Evolutionary conservation across 1,140 invertebrate genomes (phyloP), one percentile per base, ranked within the genome.

Genomic region (Cryptotermes secundus): DNA sequence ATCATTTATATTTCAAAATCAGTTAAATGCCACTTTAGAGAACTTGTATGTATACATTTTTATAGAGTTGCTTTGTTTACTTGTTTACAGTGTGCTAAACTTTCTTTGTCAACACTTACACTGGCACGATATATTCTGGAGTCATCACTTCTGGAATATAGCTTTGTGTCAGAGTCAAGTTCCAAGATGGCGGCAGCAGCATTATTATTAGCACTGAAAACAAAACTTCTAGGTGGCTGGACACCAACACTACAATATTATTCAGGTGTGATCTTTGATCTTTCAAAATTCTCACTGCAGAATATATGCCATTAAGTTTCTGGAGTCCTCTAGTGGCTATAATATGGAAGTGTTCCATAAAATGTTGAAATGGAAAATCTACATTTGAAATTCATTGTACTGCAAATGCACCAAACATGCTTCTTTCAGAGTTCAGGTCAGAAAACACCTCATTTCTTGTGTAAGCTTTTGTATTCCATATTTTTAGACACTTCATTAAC

Each of bases 61-160:
- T 82, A 22, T 42, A 85, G 38, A 82, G 83, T 80, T 85, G 83
- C 84, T 81, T 79, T 24, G 31, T 36, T 72, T 85, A 3, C 24
- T 83, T 36, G 86, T 90, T 38, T 91, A 86, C 87, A 97, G 96
- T 97, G 96, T 91, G 94, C 94, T 45, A 95, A 96, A 89, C 92
- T 96, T 34, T 93, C 94, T n/a, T 98, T 99, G 96, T 94, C 96
- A 65, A 95, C 95, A 4, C 91, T 99, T 83, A 99, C 98, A 0
- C 90, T 99, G 86, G 97, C 97, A 22, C 93, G 98, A 86, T 99
- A 94, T 89, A 96, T 99, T 87, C 91, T 99, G 86, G 99, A 99
- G 90, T 93, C 94, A 87, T 97, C 96, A 2, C 90, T 99, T 79
- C 96, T 99, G 95, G 97, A 99, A 87, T 99, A 99, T 89, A 90